phyloP scores from a whole-genome alignment of 2,888 invertebrate species.

The Perizoma affinitatum region DNA sequence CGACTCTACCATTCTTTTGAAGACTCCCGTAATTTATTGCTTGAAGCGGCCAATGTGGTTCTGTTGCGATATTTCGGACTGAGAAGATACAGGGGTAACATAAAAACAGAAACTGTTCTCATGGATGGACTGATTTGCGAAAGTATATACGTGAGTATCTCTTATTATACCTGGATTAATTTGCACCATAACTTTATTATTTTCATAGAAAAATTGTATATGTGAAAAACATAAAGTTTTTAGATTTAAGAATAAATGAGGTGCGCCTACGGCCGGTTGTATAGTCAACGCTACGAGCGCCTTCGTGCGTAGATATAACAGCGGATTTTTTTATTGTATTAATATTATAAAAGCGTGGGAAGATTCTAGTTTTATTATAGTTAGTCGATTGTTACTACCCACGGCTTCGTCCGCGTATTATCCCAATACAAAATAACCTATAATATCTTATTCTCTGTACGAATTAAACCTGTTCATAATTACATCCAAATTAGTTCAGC shows the following conservation, averaged over 20 bases:
- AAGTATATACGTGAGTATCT: constrained; percentile 85
- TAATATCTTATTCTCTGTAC: no score
- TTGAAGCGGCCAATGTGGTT: constrained; percentile 86
- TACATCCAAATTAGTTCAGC: no score
- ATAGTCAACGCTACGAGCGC: background rate
- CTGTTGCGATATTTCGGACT: constrained; percentile 85
- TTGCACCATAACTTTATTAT: no score
- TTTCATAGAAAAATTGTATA: no score
- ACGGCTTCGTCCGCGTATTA: no score
- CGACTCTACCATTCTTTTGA: constrained; percentile 79
- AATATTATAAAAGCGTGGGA: no score
- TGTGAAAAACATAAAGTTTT: no score
- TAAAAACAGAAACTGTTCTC: constrained; percentile 82
- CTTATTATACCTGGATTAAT: no score
- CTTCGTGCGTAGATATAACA: background rate
- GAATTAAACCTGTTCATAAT: no score
- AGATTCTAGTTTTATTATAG: no score
- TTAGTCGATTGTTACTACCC: no score
- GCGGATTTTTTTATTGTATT: background rate
- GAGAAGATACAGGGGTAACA: constrained; percentile 76
- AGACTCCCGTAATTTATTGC: constrained; percentile 77
- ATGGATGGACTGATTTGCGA: constrained; percentile 85
- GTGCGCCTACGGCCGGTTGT: constrained; percentile 2
- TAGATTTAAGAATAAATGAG: background rate
- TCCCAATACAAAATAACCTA: no score